Conservation (phyloP, 2,888 invertebrate genomes). For the Drosophila infuscata region DNA sequence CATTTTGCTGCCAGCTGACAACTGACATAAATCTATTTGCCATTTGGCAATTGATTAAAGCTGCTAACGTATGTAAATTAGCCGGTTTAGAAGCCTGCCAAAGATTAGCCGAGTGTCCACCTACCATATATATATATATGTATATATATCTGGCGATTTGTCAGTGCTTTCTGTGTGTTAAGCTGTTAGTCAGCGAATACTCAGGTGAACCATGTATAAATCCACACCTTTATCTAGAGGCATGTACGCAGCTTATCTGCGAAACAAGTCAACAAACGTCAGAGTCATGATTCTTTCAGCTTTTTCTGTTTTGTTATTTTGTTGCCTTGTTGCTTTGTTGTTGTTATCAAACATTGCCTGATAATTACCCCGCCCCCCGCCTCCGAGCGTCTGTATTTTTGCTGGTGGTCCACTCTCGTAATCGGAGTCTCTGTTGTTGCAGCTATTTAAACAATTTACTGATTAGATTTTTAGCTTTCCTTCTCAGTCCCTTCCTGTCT, state of each 20-base stretch:
- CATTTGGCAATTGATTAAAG: conserved; percentile 62
- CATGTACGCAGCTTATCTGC: conserved; percentile 46
- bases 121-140: not conserved
- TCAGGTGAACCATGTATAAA: conserved; percentile 8
- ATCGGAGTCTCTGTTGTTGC: conserved; percentile 56
- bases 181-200: conserved; percentile 16
- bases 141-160: not conserved
- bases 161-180: not conserved
- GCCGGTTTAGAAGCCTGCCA: conserved; percentile 5
- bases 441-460: conserved; percentile 77
- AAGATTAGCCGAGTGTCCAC: conserved; percentile 7
- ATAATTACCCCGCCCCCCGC: conserved; percentile 16
- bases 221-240: conserved; percentile 2
- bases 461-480: conserved; percentile 69
- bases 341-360: conserved; percentile 50
- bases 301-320: conserved; percentile 4
- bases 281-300: not conserved
- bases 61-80: conserved; percentile 33
- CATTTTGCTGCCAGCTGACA: conserved; percentile 39
- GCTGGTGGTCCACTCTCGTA: conserved; percentile 19
- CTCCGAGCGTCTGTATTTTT: not conserved
- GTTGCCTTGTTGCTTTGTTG: not conserved
- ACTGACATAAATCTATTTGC: conserved; percentile 41
- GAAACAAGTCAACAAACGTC: conserved; percentile 22
- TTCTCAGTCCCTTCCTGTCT: not conserved